Conservation (phyloP, 2,113 vertebrate species). For the Tenrec ecaudatus region DNA sequence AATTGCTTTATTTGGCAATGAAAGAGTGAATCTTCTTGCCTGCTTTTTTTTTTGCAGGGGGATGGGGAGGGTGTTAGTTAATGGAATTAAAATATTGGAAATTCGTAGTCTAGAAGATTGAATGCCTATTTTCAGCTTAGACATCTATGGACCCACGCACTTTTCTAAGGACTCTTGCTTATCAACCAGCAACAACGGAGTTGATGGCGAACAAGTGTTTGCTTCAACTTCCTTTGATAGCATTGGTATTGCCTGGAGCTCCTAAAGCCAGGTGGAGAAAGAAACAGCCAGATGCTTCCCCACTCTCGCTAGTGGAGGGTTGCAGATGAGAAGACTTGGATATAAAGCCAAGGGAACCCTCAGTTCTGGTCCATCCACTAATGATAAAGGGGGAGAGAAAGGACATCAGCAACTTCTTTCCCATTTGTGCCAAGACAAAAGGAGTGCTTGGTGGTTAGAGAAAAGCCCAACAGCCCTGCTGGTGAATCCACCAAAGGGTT, state of each 20-base stretch:
- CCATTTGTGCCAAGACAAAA: not conserved
- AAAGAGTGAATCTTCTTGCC: not conserved
- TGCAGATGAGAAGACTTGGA: not conserved
- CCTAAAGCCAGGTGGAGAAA: not conserved
- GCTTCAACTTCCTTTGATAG: not conserved
- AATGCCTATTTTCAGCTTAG: not conserved
- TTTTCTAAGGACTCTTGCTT: constrained; percentile 26
- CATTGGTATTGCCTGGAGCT: not conserved
- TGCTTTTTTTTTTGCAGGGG: not conserved
- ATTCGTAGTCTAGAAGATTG: not conserved
- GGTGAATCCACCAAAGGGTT: not conserved
- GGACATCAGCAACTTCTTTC: not conserved
- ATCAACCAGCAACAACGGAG: not conserved
- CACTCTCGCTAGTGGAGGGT: not conserved
- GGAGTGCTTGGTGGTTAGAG: not conserved
- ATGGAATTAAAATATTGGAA: not conserved
- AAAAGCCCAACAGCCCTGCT: not conserved
- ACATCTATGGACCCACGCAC: not conserved
- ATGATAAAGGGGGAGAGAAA: not conserved
- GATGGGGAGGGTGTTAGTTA: not conserved
- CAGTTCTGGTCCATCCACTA: not conserved
- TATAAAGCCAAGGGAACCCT: not conserved
- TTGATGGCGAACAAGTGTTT: not conserved
- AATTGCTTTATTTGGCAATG: constrained; percentile 30
- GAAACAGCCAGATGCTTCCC: not conserved